Evolutionary conservation across 2,888 invertebrate species (phyloP).

Genomic region (Netelia fuscicornis): DNA sequence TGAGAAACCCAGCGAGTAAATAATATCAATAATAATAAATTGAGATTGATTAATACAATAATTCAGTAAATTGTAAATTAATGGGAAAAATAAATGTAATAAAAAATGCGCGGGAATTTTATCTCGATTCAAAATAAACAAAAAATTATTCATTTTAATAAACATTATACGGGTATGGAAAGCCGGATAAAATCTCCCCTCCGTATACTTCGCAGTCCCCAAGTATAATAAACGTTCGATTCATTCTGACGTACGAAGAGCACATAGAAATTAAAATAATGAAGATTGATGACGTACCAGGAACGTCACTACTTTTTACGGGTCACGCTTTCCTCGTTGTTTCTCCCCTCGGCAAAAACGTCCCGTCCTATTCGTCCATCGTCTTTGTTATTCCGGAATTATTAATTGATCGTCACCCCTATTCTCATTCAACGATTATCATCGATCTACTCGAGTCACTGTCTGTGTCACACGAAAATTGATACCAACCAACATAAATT

Average conservation of each 20-base stretch:
- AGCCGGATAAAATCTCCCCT: slow-evolving; percentile 68
- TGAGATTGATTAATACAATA: too few relatives aligned
- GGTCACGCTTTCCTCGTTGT: slow-evolving; percentile 50
- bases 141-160: not conserved
- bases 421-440: not conserved
- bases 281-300: slow-evolving; percentile 73
- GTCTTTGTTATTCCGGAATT: slow-evolving; percentile 39
- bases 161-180: slow-evolving; percentile 33
- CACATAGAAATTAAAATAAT: slow-evolving; percentile 74
- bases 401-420: slow-evolving; percentile 49
- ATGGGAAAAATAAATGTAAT: too few relatives aligned
- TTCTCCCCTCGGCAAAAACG: slow-evolving; percentile 8
- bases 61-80: too few relatives aligned
- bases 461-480: too few relatives aligned
- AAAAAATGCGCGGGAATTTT: too few relatives aligned
- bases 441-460: slow-evolving; percentile 7
- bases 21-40: too few relatives aligned
- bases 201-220: slow-evolving; percentile 58
- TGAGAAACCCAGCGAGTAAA: too few relatives aligned
- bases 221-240: slow-evolving; percentile 45
- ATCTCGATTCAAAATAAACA: too few relatives aligned
- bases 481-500: not conserved
- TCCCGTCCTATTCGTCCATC: slow-evolving; percentile 3
- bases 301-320: slow-evolving; percentile 70
- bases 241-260: slow-evolving; percentile 35